These are phyloP conservation scores for Epizoanthus fatuus DNA, from an alignment of 92 coral and sea anemone genomes.

Conservation along the genomic window DNA sequence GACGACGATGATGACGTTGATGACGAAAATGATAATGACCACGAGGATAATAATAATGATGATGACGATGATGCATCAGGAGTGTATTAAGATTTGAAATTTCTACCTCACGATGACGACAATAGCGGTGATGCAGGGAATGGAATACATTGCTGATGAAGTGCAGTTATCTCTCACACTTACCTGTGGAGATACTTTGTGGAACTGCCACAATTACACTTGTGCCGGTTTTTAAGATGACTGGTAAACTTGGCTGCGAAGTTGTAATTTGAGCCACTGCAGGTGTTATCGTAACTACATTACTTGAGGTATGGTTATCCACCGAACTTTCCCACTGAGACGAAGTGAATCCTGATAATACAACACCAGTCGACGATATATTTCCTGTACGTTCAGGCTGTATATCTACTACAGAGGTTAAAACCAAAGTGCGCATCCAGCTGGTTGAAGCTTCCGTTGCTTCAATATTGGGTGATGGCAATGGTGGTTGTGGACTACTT, in stretches of 20 bases:
- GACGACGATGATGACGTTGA: too few species aligned
- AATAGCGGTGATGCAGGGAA: too few species aligned
- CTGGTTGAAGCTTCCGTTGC: neutral
- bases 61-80: too few species aligned
- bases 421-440: too few species aligned
- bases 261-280: neutral
- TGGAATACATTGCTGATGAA: neutral
- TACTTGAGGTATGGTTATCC: neutral
- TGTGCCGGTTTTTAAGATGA: neutral
- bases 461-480: neutral
- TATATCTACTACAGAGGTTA: neutral
- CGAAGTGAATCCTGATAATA: neutral
- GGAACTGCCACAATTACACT: neutral
- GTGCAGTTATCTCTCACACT: neutral
- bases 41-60: too few species aligned
- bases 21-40: too few species aligned
- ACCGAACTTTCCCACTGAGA: neutral
- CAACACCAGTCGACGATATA: neutral
- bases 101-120: too few species aligned
- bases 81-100: too few species aligned
- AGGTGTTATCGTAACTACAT: neutral
- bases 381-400: neutral
- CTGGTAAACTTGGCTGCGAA: neutral
- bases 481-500: neutral
- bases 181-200: constrained; percentile 7